Evolutionary conservation across 2,888 invertebrate species (phyloP).

Genomic region (Agriopis leucophaearia): DNA sequence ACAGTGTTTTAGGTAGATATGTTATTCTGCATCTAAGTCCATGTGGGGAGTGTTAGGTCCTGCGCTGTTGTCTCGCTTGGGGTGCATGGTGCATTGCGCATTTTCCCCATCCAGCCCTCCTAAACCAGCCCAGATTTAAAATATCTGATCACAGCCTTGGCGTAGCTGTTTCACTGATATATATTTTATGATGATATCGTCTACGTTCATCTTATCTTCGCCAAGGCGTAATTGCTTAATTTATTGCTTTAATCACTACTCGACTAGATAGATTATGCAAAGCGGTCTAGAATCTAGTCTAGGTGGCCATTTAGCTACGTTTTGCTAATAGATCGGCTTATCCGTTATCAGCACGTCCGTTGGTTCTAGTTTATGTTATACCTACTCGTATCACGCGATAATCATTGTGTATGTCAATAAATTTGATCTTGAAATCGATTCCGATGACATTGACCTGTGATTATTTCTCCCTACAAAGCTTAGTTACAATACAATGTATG

Average conservation of each 20-base stretch:
- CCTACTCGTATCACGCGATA: not conserved
- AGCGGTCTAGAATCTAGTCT: constrained; percentile 8
- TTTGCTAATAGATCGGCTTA: constrained; percentile 17
- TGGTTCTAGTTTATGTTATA: not conserved
- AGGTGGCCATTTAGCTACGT: constrained; percentile 21
- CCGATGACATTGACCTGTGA: not conserved
- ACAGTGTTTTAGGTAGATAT: too few relatives aligned
- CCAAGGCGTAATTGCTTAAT: constrained; percentile 20
- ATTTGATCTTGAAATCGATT: constrained; percentile 17
- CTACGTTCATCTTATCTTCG: constrained; percentile 17
- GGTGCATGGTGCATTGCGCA: too few relatives aligned
- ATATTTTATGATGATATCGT: not conserved
- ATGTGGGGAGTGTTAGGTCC: too few relatives aligned
- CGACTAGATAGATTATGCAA: constrained; percentile 25
- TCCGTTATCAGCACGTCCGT: constrained; percentile 19
- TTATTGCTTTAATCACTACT: constrained; percentile 22
- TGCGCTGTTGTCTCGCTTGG: too few relatives aligned
- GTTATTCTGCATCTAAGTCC: too few relatives aligned
- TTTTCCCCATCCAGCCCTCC: not conserved
- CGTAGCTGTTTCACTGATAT: not conserved
- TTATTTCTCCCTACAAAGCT: too few relatives aligned
- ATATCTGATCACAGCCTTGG: not conserved
- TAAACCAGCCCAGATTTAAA: not conserved
- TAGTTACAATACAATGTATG: too few relatives aligned
- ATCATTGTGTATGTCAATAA: constrained; percentile 6